These are phyloP conservation scores for Sylvia atricapilla DNA, from an alignment of 2,113 vertebrate genomes.

Conservation along the genomic window DNA sequence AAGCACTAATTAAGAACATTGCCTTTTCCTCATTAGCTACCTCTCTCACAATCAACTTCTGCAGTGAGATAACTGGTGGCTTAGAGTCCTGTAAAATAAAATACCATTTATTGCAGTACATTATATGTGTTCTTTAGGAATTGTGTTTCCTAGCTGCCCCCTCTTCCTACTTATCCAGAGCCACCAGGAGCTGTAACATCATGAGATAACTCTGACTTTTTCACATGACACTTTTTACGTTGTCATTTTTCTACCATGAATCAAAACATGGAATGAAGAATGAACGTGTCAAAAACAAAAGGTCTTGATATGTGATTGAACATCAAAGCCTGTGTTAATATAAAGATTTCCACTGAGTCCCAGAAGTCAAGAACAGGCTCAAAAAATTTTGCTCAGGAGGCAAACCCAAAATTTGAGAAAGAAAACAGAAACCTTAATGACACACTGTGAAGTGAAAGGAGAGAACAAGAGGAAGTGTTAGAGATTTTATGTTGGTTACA, in stretches of 20 bases:
- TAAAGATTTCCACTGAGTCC: neutral
- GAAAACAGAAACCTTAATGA: neutral
- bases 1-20: slow-evolving; percentile 97
- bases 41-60: slow-evolving; percentile 94
- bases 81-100: slow-evolving; percentile 85
- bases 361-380: neutral
- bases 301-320: neutral
- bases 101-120: neutral
- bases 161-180: neutral
- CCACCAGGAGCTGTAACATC: neutral
- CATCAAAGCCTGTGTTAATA: neutral
- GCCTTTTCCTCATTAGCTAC: slow-evolving; percentile 95
- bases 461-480: neutral
- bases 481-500: neutral
- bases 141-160: neutral
- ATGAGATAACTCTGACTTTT: neutral
- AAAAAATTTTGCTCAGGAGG: neutral
- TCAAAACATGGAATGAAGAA: neutral
- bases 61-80: slow-evolving; percentile 89
- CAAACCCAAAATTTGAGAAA: neutral
- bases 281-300: neutral
- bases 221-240: neutral
- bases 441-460: neutral
- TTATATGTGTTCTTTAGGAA: neutral
- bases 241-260: neutral